These are phyloP conservation scores for Taeniopygia guttata DNA, from an alignment of 2,797 vertebrate genomes.

Conservation along the genomic window DNA sequence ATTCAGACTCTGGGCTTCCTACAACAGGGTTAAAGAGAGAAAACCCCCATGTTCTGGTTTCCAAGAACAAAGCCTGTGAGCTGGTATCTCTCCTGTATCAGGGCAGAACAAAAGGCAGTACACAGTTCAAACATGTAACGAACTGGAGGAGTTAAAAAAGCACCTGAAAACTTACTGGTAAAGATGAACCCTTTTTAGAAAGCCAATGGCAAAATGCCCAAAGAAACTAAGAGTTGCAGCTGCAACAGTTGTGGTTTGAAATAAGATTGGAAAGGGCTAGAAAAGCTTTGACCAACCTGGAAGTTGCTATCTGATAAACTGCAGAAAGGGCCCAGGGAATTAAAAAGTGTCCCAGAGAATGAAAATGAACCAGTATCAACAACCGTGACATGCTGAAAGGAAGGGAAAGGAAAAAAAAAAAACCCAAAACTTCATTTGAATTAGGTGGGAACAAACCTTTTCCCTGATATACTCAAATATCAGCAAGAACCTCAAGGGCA, in stretches of 20 bases:
- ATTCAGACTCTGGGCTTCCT: constrained; percentile 13
- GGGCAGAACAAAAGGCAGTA: constrained; percentile 30
- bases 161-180: constrained; percentile 26
- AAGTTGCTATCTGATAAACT: constrained; percentile 45
- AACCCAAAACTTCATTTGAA: neutral
- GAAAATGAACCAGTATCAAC: constrained; percentile 37
- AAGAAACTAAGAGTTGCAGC: constrained; percentile 15
- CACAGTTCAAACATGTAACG: constrained; percentile 33
- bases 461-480: constrained; percentile 21
- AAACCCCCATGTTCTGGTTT: neutral
- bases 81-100: constrained; percentile 38
- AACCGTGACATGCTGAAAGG: neutral
- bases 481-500: constrained; percentile 41
- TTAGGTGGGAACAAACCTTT: constrained; percentile 12
- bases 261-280: neutral
- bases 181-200: constrained; percentile 28
- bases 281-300: constrained; percentile 47
- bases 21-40: neutral
- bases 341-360: neutral
- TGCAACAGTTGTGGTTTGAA: constrained; percentile 35
- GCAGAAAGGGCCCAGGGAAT: constrained; percentile 18
- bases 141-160: constrained; percentile 52
- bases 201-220: constrained; percentile 46
- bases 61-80: constrained; percentile 14
- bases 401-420: neutral